Base-by-base conservation (phyloP, 1,140 invertebrate species). In the Camponotus floridanus region DNA sequence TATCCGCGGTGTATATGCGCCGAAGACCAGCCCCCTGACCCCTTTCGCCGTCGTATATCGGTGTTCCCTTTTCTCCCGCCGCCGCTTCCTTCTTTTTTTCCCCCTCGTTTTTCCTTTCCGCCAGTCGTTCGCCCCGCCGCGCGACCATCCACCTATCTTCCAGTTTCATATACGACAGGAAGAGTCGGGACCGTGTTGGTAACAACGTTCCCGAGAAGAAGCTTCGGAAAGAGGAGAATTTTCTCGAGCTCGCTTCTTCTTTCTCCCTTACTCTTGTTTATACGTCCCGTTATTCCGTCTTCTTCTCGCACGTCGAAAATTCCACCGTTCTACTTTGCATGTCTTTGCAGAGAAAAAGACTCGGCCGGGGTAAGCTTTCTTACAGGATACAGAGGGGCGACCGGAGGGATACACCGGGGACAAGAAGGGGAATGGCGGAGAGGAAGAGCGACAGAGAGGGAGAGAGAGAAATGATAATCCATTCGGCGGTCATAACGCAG, bases 401-500 rank as follows among this genome's bases (percentile, higher is more conserved):
- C 78, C 42, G 68, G 33, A 65, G 71, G 71, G 51, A 65, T 64
- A 51, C 21, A 51, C 21, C 15, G 64, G 73, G 65, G 86, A 85
- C 55, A 62, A 81, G 71, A 71, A 79, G 59, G 31, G 76, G 55
- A 61, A 48, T 64, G 83, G 61, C 67, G 81, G 85, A 87, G 89
- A 87, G 78, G 83, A 88, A 86, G 73, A 68, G 76, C 70, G 42
- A 86, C 62, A 67, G 83, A 88, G 79, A 89, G 88, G 92, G 91
- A 88, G 79, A 89, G 88, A 92, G 91, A 93, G 91, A 90, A 94
- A 95, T 91, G 93, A 95, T 95, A 95, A 95, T 95, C 94, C 92
- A 93, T 95, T 95, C 92, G 92, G 86, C 91, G 94, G 94, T 94
- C 94, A 95, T 95, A 95, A 95, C 92, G 92, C 90, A 91, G 79